These are phyloP conservation scores for Porites cylindrica DNA, from an alignment of 92 coral and sea anemone species.

Conservation along the genomic window DNA sequence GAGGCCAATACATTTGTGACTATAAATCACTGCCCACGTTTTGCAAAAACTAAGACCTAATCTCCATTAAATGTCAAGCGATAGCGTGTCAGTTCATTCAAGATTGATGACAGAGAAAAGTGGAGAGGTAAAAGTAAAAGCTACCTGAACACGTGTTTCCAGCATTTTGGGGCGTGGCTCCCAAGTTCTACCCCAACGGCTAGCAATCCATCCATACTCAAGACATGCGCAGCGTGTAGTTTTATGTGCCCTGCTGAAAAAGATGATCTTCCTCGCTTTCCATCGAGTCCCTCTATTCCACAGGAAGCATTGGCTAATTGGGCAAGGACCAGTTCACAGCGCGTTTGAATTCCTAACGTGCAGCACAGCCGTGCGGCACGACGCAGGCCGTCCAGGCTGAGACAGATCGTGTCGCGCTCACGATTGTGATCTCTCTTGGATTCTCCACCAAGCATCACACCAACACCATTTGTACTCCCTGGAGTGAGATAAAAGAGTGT, in stretches of 20 bases:
- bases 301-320: slow-evolving; percentile 98
- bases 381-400: slow-evolving; percentile 96
- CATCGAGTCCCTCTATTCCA: slow-evolving; percentile 85
- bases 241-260: slow-evolving; percentile 64
- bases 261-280: slow-evolving; percentile 67
- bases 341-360: slow-evolving; percentile 95
- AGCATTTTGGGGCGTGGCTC: slow-evolving; percentile 98
- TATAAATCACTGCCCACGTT: too few species aligned
- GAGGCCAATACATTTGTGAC: too few species aligned
- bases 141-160: slow-evolving; percentile 99
- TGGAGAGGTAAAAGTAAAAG: too few species aligned
- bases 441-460: slow-evolving; percentile 94
- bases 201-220: slow-evolving; percentile 97
- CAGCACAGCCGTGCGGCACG: slow-evolving; percentile 97
- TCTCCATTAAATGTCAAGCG: too few species aligned
- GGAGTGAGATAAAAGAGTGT: neutral
- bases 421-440: slow-evolving; percentile 91
- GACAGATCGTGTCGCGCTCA: slow-evolving; percentile 96
- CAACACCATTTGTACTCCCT: slow-evolving; percentile 87
- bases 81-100: too few species aligned
- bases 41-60: too few species aligned
- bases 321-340: slow-evolving; percentile 95
- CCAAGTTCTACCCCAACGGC: slow-evolving; percentile 99
- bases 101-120: too few species aligned
- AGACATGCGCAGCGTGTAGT: slow-evolving; percentile 98